These are phyloP conservation scores for Dromas ardeola DNA, from an alignment of 2,113 vertebrate species.

Conservation along the genomic window DNA sequence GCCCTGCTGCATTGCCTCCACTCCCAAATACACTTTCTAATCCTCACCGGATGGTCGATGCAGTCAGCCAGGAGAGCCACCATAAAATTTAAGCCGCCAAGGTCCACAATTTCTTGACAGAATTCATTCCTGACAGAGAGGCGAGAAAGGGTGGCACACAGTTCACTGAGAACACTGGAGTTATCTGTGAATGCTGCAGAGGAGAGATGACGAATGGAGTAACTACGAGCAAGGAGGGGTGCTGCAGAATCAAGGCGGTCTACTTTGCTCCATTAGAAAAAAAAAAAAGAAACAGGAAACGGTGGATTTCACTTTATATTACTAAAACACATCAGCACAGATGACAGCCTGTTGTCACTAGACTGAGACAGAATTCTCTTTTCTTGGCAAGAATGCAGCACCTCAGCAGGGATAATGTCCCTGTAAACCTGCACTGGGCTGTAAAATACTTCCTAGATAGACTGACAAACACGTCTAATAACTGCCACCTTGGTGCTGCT, in stretches of 20 bases:
- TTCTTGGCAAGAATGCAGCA: background rate
- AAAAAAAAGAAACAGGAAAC: background rate
- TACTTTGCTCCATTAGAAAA: background rate
- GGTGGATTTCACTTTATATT: fast-evolving
- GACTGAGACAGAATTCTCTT: fast-evolving
- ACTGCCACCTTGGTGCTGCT: background rate
- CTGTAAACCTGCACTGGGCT: background rate
- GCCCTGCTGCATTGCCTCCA: no score
- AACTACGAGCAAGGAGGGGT: no score
- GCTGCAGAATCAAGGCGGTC: background rate
- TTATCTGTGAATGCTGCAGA: constrained; percentile 80
- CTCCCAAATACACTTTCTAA: fast-evolving
- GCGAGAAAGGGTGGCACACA: constrained; percentile 88
- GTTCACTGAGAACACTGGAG: constrained; percentile 82
- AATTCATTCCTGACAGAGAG: constrained; percentile 94
- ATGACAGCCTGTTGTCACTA: background rate
- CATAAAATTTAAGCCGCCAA: constrained; percentile 89
- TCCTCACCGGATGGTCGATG: constrained; percentile 78
- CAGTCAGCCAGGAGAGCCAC: constrained; percentile 84
- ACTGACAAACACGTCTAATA: background rate
- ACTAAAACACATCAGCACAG: background rate
- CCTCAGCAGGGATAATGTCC: background rate
- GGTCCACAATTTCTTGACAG: constrained; percentile 93
- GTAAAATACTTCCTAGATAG: background rate
- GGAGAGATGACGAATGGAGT: background rate